phyloP scores from a whole-genome alignment of 1,140 invertebrate genomes.

The Zaprionus lachaisei region DNA sequence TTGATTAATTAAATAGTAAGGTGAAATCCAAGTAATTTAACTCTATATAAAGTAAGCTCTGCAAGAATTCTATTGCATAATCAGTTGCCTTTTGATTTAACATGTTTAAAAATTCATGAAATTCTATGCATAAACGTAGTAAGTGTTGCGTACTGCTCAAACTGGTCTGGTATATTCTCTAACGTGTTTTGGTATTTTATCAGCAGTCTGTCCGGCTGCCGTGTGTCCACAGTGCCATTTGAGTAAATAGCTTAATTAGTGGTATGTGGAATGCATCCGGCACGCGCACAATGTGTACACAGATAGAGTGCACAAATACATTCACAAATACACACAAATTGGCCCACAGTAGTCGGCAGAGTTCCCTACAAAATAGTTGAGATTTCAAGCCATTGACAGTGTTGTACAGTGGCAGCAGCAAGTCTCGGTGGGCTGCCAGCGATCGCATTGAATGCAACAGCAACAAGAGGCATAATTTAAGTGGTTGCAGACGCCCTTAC shows the following conservation, averaged over 20 bases:
- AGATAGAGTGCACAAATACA: constrained; percentile 7
- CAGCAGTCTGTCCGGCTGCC: not conserved
- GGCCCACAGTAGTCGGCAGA: constrained; percentile 4
- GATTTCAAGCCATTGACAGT: constrained; percentile 5
- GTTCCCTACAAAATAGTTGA: constrained; percentile 14
- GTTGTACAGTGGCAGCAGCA: constrained; percentile 10
- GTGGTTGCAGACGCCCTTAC: constrained; percentile 6
- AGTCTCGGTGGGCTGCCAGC: constrained; percentile 19
- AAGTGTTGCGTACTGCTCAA: no score
- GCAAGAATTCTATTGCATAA: no score
- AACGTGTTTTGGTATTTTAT: not conserved
- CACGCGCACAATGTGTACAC: constrained; percentile 2
- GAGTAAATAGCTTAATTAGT: constrained; percentile 26
- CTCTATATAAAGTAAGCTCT: no score
- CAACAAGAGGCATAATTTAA: constrained; percentile 47
- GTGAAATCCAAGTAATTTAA: no score
- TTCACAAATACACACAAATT: not conserved
- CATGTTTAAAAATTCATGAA: no score
- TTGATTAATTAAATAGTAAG: no score
- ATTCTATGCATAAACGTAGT: no score
- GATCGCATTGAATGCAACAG: constrained; percentile 35
- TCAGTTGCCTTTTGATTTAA: no score
- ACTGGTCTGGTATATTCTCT: no score
- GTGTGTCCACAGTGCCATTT: not conserved
- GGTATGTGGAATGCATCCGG: constrained; percentile 16